Evolutionary conservation across 1,140 invertebrate genomes (phyloP).

Genomic region (Meloidogyne hapla): DNA sequence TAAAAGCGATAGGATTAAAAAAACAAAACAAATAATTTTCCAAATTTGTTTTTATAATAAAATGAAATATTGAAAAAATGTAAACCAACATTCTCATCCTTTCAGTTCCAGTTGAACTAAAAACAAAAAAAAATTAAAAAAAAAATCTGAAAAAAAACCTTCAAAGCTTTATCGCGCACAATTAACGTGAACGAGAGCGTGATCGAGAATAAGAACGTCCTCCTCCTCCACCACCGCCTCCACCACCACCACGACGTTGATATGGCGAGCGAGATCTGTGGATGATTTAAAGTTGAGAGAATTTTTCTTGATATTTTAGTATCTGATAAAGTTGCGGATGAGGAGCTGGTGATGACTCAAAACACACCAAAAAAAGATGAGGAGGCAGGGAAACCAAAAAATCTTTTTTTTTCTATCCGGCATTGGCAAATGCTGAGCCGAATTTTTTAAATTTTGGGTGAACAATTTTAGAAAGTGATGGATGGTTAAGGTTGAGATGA

Average conservation of each 20-base stretch:
- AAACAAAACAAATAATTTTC: no score
- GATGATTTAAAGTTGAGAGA: background rate
- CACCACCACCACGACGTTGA: conserved; percentile 28
- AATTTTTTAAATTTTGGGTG: background rate
- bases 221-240: conserved; percentile 19
- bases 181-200: conserved; percentile 16
- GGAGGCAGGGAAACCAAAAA: background rate
- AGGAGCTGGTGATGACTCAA: background rate
- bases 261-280: conserved; percentile 35
- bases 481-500: background rate
- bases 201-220: conserved; percentile 27
- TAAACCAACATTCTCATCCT: no score
- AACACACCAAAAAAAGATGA: background rate
- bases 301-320: conserved; percentile 2
- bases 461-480: background rate
- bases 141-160: no score
- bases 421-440: background rate
- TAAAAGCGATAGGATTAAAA: no score
- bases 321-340: background rate
- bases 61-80: no score
- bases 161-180: no score
- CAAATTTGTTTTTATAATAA: no score
- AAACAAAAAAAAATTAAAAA: no score
- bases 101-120: no score
- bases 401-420: background rate